Percentiles rank a stretch among this genome's conserved stretches.
Evolutionary conservation across 2,797 vertebrate genomes (phyloP).

Genomic region (Sebastes vulpes): DNA sequence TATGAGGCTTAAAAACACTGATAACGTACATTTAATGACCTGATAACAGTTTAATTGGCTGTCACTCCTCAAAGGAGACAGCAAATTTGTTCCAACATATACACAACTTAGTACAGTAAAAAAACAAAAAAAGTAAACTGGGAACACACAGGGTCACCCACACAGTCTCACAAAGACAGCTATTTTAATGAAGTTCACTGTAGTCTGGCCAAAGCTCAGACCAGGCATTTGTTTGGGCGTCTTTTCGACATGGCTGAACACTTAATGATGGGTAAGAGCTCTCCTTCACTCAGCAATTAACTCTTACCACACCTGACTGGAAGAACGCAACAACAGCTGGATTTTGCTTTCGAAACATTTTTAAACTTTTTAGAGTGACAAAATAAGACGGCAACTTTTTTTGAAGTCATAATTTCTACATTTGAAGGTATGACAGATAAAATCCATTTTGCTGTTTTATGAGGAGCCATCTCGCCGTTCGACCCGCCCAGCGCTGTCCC

Average conservation of each 20-base stretch:
- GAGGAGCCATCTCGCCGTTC: neutral
- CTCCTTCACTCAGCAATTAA: neutral
- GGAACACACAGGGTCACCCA: neutral
- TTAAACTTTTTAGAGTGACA: neutral
- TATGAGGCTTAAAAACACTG: no score
- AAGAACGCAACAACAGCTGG: neutral
- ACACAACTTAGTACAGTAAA: neutral
- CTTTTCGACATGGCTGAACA: neutral
- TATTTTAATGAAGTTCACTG: neutral
- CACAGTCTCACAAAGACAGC: neutral
- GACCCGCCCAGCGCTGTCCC: constrained; percentile 8
- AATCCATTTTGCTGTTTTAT: constrained; percentile 42
- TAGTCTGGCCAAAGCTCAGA: neutral
- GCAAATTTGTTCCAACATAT: neutral
- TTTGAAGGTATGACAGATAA: constrained; percentile 3
- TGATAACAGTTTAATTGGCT: no score
- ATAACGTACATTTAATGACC: no score
- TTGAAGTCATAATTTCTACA: neutral
- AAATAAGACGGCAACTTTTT: neutral
- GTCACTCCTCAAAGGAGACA: neutral
- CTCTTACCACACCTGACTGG: neutral
- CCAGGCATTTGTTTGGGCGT: neutral
- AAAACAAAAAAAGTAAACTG: neutral
- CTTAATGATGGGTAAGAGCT: neutral
- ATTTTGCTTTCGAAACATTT: neutral